Percentiles rank a stretch among this genome's conserved stretches.
Conservation (phyloP, 1,140 invertebrate genomes). For the Drosophila eugracilis region DNA sequence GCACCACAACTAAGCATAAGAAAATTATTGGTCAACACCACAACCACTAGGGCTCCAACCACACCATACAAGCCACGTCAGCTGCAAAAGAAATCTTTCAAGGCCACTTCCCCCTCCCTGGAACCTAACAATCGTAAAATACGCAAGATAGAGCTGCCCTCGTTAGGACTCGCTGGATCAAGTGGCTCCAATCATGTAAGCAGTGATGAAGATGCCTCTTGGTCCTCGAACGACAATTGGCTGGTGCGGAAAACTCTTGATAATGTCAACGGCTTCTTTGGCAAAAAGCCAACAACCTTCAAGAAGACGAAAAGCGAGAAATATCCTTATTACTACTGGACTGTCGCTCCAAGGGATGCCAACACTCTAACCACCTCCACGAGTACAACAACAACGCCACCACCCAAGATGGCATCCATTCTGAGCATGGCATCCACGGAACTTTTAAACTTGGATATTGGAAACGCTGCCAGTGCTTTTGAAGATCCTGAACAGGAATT, state of each 20-base stretch:
- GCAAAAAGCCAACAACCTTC: slow-evolving; percentile 31
- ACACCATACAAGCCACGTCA: neutral
- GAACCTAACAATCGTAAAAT: slow-evolving; percentile 65
- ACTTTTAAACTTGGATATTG: slow-evolving; percentile 18
- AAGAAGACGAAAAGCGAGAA: slow-evolving; percentile 39
- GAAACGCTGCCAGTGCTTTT: slow-evolving; percentile 5
- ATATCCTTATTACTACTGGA: neutral
- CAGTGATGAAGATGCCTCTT: slow-evolving; percentile 15
- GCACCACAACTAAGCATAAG: neutral
- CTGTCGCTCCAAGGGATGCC: neutral
- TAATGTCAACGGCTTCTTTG: slow-evolving; percentile 34
- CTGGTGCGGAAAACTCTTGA: slow-evolving; percentile 37
- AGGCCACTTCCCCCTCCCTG: slow-evolving; percentile 17
- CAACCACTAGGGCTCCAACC: slow-evolving; percentile 3
- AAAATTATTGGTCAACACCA: neutral
- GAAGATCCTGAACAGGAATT: slow-evolving; percentile 31
- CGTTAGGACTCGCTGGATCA: neutral
- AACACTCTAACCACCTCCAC: neutral
- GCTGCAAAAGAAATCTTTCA: neutral
- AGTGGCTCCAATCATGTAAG: neutral
- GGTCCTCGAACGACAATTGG: slow-evolving; percentile 57
- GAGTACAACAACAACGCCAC: neutral
- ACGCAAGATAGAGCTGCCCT: slow-evolving; percentile 49
- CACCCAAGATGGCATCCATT: neutral
- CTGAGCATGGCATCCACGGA: slow-evolving; percentile 25